Evolutionary conservation across 2,888 invertebrate genomes (phyloP), one percentile per base, ranked within the genome.

Genomic region (Tenodera sinensis): DNA sequence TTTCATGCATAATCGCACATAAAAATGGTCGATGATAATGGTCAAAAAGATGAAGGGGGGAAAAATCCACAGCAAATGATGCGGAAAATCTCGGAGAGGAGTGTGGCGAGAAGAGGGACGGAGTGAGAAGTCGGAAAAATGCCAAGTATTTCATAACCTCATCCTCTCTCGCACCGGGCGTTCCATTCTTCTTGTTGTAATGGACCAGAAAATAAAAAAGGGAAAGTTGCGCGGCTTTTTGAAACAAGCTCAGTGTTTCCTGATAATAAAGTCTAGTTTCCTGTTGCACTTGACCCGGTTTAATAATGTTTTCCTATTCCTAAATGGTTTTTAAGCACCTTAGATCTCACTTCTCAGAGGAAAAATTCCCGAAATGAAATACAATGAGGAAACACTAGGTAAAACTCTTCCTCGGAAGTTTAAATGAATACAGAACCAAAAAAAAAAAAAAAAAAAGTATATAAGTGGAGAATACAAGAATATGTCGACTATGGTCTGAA

Each of bases 1-100:
- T 87, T 83, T 83, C 82, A 87, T 87, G 87, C 42, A 87, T 87
- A 87, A 87, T 83, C 83, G 83, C 82, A 82, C 81, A 87, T 81
- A 87, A 81, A 81, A 71, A 85, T 85, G 71, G 34, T 3, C 34
- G 42, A 42, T 54, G 71, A 28, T 71, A 27, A 86, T 86, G 30
- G 71, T 71, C n/a, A 71, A 27, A 71, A 25, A 71, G 54, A 15
- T 71, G 54, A n/a, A 86, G 12, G 15, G 54, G 25, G 28, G 54
- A n/a, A 30, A 28, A 20, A 20, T 30, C 25, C 30, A 28, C 25
- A 34, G 28, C 30, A 84, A 30, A 84, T 84, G n/a, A 84, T 30
- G 30, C 30, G 84, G 30, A 84, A 84, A 84, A 84, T 84, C 84
- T 28, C 84, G 28, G 84, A 28, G 54, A 71, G 54, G 54, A 71